Evolutionary conservation across 2,888 invertebrate genomes (phyloP).

Genomic region (Entomobrya multifasciata): DNA sequence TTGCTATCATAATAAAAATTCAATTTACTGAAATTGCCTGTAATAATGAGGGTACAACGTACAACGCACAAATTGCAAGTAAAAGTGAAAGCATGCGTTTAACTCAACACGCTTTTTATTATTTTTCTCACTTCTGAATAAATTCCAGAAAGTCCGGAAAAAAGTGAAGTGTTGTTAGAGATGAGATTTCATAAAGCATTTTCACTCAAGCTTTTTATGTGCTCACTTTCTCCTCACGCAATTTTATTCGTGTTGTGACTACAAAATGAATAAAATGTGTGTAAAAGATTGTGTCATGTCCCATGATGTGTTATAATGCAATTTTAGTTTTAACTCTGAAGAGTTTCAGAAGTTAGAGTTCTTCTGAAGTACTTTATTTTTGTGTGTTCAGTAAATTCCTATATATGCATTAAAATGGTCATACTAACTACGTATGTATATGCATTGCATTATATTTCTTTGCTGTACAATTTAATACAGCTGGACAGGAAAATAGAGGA

Average conservation of each 20-base stretch:
- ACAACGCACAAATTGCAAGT: too few relatives aligned
- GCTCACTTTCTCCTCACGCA: not conserved
- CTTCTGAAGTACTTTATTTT: not conserved
- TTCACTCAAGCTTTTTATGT: too few relatives aligned
- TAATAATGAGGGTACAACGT: too few relatives aligned
- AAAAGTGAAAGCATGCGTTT: too few relatives aligned
- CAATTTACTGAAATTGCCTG: too few relatives aligned
- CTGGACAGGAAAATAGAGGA: slow-evolving; percentile 71
- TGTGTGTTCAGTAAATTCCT: not conserved
- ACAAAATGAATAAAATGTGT: not conserved
- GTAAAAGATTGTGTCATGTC: not conserved
- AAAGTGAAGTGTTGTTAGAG: too few relatives aligned
- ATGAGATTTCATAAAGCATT: too few relatives aligned
- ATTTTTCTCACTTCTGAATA: too few relatives aligned
- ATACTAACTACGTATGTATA: not conserved
- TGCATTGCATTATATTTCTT: not conserved
- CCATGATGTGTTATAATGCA: not conserved
- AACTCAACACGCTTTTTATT: too few relatives aligned
- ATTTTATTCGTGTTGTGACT: slow-evolving; percentile 17
- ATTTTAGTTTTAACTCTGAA: not conserved
- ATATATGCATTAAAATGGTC: not conserved
- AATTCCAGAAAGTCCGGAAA: too few relatives aligned
- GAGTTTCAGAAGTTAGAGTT: not conserved
- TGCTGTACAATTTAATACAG: slow-evolving; percentile 23
- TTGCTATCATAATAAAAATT: not conserved